Evolutionary conservation across 2,113 vertebrate species (phyloP).

Genomic region (Tor tambroides): DNA sequence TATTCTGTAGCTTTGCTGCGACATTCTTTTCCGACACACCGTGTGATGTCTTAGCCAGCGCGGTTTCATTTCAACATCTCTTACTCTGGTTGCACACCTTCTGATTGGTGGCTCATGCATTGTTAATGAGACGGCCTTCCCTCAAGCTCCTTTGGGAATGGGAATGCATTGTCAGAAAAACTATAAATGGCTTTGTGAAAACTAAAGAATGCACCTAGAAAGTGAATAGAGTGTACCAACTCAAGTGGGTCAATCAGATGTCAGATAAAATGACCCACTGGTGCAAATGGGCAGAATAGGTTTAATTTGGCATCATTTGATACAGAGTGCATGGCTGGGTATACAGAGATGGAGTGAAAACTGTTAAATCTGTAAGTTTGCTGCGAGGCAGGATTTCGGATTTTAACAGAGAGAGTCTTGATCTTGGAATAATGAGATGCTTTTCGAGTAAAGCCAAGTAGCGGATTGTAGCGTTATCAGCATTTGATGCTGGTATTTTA

Average conservation of each 20-base stretch:
- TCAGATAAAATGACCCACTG: constrained; percentile 10
- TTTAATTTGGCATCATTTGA: background rate
- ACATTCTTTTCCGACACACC: constrained; percentile 55
- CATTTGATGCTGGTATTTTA: background rate
- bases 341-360: background rate
- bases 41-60: constrained; percentile 38
- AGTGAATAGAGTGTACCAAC: background rate
- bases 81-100: constrained; percentile 52
- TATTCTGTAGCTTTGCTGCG: constrained; percentile 56
- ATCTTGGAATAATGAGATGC: background rate
- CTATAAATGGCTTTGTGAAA: constrained; percentile 14
- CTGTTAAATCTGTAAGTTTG: background rate
- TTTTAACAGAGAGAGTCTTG: background rate
- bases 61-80: constrained; percentile 51
- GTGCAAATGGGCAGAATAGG: constrained; percentile 12
- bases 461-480: background rate
- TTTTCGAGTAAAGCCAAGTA: background rate
- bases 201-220: constrained; percentile 15
- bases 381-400: background rate
- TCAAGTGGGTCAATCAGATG: constrained; percentile 13
- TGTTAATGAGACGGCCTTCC: constrained; percentile 48
- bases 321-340: background rate
- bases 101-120: constrained; percentile 65
- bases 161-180: background rate
- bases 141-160: background rate